A percentile compares a stretch with the other conserved stretches of the same genome.
phyloP scores from a whole-genome alignment of 2,113 vertebrate genomes.

The Lepus timidus region DNA sequence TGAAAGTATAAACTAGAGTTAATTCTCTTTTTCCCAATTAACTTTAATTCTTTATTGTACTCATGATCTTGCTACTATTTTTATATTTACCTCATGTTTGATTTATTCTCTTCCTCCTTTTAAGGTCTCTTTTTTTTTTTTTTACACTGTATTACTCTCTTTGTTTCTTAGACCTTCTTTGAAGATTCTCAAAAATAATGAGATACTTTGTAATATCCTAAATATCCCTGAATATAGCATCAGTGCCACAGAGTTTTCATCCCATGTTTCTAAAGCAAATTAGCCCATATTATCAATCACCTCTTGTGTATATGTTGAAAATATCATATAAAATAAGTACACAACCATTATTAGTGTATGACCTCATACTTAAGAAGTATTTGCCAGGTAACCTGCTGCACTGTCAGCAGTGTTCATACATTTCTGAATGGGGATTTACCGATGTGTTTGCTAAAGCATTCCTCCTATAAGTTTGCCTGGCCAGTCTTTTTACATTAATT shows the following conservation, averaged over 20 bases:
- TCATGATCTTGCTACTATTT: background rate
- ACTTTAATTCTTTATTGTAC: background rate
- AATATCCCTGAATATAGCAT: background rate
- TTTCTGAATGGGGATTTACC: conserved; percentile 29
- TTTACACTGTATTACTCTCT: background rate
- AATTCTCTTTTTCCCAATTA: background rate
- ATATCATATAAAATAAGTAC: conserved; percentile 39
- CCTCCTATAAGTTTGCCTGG: background rate
- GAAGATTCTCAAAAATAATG: conserved; percentile 35
- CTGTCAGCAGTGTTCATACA: conserved; percentile 5
- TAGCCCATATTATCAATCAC: background rate
- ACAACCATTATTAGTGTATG: background rate
- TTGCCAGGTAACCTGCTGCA: background rate
- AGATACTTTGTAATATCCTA: conserved; percentile 1
- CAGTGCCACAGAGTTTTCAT: conserved; percentile 42
- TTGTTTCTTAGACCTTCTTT: background rate
- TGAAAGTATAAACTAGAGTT: conserved; percentile 25
- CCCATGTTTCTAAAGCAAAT: background rate
- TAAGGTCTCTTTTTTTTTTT: background rate
- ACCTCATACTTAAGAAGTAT: background rate
- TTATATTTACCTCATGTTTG: background rate
- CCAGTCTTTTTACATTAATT: background rate
- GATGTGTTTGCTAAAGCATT: conserved; percentile 32
- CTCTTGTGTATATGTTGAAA: background rate
- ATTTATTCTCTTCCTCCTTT: background rate